Base-by-base conservation (phyloP, 2,113 vertebrate genomes). In the Cheilinus undulatus region DNA sequence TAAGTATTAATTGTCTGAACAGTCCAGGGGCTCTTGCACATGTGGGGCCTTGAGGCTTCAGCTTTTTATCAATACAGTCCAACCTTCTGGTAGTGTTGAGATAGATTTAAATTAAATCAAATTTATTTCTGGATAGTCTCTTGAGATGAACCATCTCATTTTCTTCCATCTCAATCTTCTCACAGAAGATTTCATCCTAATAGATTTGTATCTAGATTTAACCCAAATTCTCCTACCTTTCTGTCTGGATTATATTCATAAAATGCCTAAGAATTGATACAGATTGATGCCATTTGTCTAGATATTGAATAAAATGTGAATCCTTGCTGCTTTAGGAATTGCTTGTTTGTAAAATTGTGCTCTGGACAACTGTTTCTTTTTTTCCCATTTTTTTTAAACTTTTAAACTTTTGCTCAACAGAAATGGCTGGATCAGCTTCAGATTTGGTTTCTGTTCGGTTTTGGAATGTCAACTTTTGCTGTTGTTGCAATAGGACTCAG, bases 291-390 rank as follows among this genome's bases (percentile, higher is more conserved):
- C 2, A 8, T 14, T n/a, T 24, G n/a, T 32, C 43, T 32, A 23
- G 40, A 19, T n/a, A 53, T 23, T 7, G 15, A 45, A 53, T 32
- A 15, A 48, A 32, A 61, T 23, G 13, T 22, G 26, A 23, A 5
- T 46, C 46, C 54, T 13, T 46, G 22, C 14, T 32, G 57, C 49
- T 62, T 48, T 62, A 14, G 40, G 43, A 69, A 23, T 69, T 40
- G 48, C 52, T 64, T 12, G 0, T 11, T 50, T 36, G 40, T 42
- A 66, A 26, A 50, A n/a, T 19, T 23, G 5, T 23, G 40, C 14
- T 13, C 30, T 49, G 56, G n/a, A 34, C 59, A 61, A 61, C 15
- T 14, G 4, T 38, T 46, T 27, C 24, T 43, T 26, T 11, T 22
- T 46, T 68, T 19, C 26, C 19, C 22, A 22, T 40, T 15, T 27